phyloP scores from a whole-genome alignment of 2,888 invertebrate species.

The Idaea aversata region DNA sequence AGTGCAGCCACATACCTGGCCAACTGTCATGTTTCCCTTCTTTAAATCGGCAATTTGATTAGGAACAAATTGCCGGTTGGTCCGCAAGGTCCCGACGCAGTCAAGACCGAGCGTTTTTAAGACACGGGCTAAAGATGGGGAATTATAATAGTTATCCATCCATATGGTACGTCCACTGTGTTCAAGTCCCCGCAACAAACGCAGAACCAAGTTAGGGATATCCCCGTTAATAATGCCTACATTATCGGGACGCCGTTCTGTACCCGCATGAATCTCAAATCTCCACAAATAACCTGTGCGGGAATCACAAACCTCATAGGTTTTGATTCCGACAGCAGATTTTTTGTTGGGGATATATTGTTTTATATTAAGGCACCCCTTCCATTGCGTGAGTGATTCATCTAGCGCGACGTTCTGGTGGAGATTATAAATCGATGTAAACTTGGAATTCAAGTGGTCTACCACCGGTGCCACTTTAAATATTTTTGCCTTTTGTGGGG shows the following conservation, averaged over 20 bases:
- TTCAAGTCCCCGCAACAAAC: slow-evolving; percentile 15
- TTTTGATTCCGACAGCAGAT: slow-evolving; percentile 23
- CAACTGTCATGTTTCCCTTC: neutral
- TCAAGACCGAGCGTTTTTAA: slow-evolving; percentile 28
- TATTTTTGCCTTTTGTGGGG: neutral
- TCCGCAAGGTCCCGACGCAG: slow-evolving; percentile 27
- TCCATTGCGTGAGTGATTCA: slow-evolving; percentile 13
- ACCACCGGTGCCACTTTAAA: neutral
- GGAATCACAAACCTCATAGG: slow-evolving; percentile 29
- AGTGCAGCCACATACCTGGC: slow-evolving; percentile 4
- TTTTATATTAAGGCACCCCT: slow-evolving; percentile 13
- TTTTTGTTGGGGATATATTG: slow-evolving; percentile 17
- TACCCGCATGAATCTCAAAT: slow-evolving; percentile 10
- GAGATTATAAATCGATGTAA: neutral
- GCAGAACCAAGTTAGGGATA: slow-evolving; percentile 3
- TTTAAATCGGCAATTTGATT: neutral
- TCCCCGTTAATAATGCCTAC: neutral
- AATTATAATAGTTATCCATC: slow-evolving; percentile 30
- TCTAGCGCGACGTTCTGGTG: slow-evolving; percentile 10
- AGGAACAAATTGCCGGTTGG: slow-evolving; percentile 27
- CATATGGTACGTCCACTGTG: slow-evolving; percentile 19
- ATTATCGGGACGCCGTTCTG: too few relatives aligned
- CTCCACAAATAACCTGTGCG: slow-evolving; percentile 29
- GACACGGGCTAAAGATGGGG: slow-evolving; percentile 24
- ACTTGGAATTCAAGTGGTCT: neutral